Evolutionary conservation across 1,140 invertebrate species (phyloP).

Genomic region (Lysiphlebus fabarum): DNA sequence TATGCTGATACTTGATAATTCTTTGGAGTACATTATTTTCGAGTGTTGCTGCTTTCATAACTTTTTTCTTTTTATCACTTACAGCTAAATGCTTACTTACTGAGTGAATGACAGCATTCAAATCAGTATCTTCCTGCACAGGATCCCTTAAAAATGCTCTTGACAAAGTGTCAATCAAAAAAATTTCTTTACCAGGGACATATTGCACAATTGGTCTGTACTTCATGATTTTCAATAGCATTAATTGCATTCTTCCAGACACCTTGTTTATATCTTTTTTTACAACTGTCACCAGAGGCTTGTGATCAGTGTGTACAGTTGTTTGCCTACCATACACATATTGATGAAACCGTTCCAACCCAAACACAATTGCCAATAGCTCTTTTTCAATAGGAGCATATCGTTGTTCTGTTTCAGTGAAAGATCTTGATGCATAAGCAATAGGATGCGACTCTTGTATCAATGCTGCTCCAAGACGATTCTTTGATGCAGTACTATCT

Average conservation of each 20-base stretch:
- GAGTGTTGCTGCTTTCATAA: neutral
- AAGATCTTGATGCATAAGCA: constrained; percentile 40
- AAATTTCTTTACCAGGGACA: constrained; percentile 29
- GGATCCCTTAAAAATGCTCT: constrained; percentile 25
- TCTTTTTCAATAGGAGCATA: constrained; percentile 55
- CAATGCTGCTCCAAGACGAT: constrained; percentile 31
- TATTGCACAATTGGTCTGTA: constrained; percentile 39
- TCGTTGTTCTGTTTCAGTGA: constrained; percentile 31
- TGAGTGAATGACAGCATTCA: constrained; percentile 13
- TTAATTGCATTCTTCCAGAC: constrained; percentile 46
- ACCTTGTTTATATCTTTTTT: constrained; percentile 45
- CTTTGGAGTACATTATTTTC: neutral
- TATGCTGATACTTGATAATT: neutral
- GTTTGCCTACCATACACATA: constrained; percentile 49
- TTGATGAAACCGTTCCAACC: constrained; percentile 43
- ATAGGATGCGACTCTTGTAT: constrained; percentile 38
- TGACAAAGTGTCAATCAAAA: constrained; percentile 36
- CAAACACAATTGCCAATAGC: constrained; percentile 52
- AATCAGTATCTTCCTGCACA: neutral
- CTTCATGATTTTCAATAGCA: constrained; percentile 45
- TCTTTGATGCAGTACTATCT: constrained; percentile 27
- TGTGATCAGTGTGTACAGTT: constrained; percentile 52
- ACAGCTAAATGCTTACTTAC: neutral
- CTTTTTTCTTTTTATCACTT: neutral
- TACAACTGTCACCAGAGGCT: constrained; percentile 45